Base-by-base conservation (phyloP, 2,888 invertebrate species). In the Adelphocoris suturalis region DNA sequence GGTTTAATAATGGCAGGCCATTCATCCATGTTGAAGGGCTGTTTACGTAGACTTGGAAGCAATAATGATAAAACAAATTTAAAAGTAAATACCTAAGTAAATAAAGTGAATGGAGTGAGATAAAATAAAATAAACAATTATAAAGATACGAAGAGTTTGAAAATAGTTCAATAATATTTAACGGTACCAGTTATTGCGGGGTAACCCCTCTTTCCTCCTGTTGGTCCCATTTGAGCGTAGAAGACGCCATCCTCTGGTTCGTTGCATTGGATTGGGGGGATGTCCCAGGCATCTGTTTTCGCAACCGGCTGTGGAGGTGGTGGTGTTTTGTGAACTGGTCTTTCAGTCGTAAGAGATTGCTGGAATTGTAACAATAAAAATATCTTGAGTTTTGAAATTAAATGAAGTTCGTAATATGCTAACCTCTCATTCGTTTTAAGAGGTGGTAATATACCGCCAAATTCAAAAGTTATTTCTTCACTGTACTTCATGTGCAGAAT, bases 161-260 rank as follows among this genome's bases (percentile, higher is more conserved):
- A 5, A 11, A 19, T 46, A 46, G 11, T 5, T 9, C 9, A 84
- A 55, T 55, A 55, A 16, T 27, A 14, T 16, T 27, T 27, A 23
- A 85, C 85, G 92, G 92, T 92, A 97, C 97, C 97, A 86, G 97
- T 97, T 86, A 97, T 98, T 1, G 98, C 97, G 14, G 97, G 95
- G 93, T 98, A 98, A 37, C 98, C 98, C 92, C 96, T 96, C 93
- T 97, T 97, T 46, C 98, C 98, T 0, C 98, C 98, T 5, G 98
- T 97, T 23, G 98, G 98, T 9, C 98, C 98, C 96, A 98, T 97
- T 94, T 98, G 98, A 0, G 98, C 98, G 93, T 97, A 98, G 93
- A 97, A 97, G 3, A 98, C 97, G 16, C 97, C 97, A 93, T 98
- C 98, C 75, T 97, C 97, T 0, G 98, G 98, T 93, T 98, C 98